phyloP scores from a whole-genome alignment of 2,888 invertebrate species.

The Epinotia ramella region DNA sequence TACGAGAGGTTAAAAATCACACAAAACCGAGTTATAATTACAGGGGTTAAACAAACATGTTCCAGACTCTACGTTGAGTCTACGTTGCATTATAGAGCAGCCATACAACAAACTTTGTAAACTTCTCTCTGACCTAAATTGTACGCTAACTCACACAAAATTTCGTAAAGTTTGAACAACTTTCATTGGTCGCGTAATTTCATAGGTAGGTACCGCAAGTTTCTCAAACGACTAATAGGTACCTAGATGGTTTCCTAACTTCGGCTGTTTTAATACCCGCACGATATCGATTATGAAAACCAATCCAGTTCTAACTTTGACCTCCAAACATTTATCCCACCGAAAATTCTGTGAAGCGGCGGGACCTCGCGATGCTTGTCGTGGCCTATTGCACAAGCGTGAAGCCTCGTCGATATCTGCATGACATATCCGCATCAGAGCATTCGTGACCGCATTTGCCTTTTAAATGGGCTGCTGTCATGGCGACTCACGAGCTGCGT shows the following conservation, averaged over 20 bases:
- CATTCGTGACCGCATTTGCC: conserved; percentile 79
- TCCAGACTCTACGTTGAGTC: no score
- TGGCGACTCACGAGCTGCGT: conserved; percentile 76
- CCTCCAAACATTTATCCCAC: conserved; percentile 15
- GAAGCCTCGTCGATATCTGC: conserved; percentile 35
- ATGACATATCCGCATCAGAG: conserved; percentile 51
- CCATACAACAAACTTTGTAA: conserved; percentile 6
- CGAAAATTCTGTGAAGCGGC: conserved; percentile 2
- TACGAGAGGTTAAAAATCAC: background rate
- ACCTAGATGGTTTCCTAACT: conserved; percentile 23
- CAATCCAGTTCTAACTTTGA: conserved; percentile 5
- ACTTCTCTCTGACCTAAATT: conserved; percentile 17
- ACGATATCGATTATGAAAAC: conserved; percentile 29
- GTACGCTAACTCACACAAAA: conserved; percentile 1
- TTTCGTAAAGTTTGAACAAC: conserved; percentile 21
- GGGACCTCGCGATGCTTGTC: conserved; percentile 6
- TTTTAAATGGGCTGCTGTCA: conserved; percentile 75
- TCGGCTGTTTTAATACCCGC: conserved; percentile 21
- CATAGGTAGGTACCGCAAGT: conserved; percentile 27
- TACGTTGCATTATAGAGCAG: background rate
- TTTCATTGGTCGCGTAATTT: conserved; percentile 18
- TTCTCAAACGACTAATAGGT: conserved; percentile 16
- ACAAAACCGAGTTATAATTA: background rate
- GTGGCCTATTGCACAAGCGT: conserved; percentile 27
- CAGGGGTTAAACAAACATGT: background rate